Conservation (phyloP, 1,140 invertebrate species). For the Globodera rostochiensis region DNA sequence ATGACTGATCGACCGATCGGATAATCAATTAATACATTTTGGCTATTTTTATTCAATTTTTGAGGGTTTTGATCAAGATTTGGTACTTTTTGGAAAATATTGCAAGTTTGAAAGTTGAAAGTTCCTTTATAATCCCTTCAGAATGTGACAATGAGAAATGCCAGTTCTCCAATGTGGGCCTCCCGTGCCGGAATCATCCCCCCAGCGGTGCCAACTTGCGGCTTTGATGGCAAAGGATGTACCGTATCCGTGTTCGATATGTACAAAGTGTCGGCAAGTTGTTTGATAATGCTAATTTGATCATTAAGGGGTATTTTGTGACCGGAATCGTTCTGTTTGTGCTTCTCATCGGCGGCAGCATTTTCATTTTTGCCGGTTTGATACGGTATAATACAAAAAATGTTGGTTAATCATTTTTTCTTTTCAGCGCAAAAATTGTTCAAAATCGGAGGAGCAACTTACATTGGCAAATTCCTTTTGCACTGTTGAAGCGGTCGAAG, state of each 20-base stretch:
- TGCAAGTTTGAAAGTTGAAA: no score
- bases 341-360: slow-evolving; percentile 27
- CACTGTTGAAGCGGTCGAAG: not conserved
- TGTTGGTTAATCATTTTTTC: not conserved
- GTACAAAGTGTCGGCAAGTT: slow-evolving; percentile 23
- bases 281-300: not conserved
- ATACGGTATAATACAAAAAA: not conserved
- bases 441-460: slow-evolving; percentile 48
- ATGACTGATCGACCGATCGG: not conserved
- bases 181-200: slow-evolving; percentile 33
- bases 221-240: slow-evolving; percentile 53
- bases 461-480: slow-evolving; percentile 53
- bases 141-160: not conserved
- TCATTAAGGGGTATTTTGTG: slow-evolving; percentile 26
- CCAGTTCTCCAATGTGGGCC: slow-evolving; percentile 33
- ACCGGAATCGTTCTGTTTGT: slow-evolving; percentile 33
- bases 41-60: no score
- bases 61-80: no score
- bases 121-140: not conserved
- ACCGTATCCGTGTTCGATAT: slow-evolving; percentile 28
- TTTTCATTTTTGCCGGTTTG: not conserved
- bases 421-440: slow-evolving; percentile 34
- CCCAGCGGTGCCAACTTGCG: slow-evolving; percentile 31
- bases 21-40: no score
- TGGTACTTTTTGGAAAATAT: no score